phyloP scores from a whole-genome alignment of 2,888 invertebrate species.

The Stenichneumon culpator region DNA sequence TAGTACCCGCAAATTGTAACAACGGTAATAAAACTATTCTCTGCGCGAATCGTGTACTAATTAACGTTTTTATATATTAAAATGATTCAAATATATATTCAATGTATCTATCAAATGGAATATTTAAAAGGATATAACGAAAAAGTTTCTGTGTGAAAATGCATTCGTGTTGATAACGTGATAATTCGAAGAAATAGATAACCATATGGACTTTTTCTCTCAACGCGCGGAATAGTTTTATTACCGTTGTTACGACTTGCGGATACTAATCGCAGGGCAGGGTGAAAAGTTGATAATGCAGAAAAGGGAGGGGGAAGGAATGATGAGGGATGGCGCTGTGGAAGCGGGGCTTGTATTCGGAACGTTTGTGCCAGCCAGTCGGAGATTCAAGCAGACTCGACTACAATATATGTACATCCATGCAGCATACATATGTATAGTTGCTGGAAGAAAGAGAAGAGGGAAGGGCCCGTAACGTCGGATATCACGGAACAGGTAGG shows the following conservation, averaged over 20 bases:
- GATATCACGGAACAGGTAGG: constrained; percentile 63
- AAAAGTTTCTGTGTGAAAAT: neutral
- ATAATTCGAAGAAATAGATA: constrained; percentile 17
- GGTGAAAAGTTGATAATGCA: constrained; percentile 45
- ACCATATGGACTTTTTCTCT: constrained; percentile 12
- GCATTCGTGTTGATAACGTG: neutral
- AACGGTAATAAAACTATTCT: no score
- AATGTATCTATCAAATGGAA: neutral
- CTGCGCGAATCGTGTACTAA: neutral
- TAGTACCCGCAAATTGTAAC: no score
- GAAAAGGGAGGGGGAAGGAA: neutral
- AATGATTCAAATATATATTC: neutral
- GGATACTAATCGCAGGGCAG: constrained; percentile 44
- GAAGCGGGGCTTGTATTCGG: constrained; percentile 53
- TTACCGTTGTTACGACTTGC: constrained; percentile 37
- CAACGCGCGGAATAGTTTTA: constrained; percentile 46
- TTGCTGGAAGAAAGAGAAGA: constrained; percentile 21
- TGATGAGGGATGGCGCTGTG: constrained; percentile 37
- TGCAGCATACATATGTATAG: constrained; percentile 42
- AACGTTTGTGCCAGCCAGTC: constrained; percentile 56
- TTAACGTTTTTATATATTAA: neutral
- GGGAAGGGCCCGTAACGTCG: constrained; percentile 53
- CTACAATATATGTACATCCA: constrained; percentile 49
- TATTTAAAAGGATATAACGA: neutral
- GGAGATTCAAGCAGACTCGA: constrained; percentile 45